A percentile compares a stretch with the other conserved stretches of the same genome.
These are phyloP conservation scores for Lophotriccus pileatus DNA, from an alignment of 2,797 vertebrate genomes.

Conservation along the genomic window DNA sequence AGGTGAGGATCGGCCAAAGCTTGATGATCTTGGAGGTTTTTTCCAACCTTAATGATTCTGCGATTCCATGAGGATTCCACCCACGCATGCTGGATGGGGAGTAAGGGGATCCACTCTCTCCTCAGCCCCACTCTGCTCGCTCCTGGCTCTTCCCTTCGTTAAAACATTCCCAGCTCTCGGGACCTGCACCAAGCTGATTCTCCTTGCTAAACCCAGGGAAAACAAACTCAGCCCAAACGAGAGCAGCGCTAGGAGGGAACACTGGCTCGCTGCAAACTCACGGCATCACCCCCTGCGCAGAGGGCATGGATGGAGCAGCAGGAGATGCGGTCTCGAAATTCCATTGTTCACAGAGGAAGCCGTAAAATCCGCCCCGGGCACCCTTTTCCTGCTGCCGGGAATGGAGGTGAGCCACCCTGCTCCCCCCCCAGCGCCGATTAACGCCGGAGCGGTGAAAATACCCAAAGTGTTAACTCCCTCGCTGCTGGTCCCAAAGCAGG, in stretches of 20 bases:
- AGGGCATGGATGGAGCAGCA: fast-evolving
- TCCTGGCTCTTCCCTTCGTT: background rate
- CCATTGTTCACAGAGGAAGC: background rate
- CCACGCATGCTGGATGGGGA: fast-evolving
- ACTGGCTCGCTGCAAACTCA: fast-evolving
- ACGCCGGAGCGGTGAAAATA: background rate
- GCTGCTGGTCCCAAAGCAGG: background rate
- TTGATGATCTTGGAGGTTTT: background rate
- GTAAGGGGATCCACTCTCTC: fast-evolving
- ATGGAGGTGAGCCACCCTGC: background rate
- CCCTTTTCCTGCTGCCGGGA: background rate
- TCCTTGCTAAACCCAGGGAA: background rate
- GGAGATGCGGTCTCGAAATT: background rate
- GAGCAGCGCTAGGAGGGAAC: background rate
- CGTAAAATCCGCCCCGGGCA: background rate
- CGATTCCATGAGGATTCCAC: background rate
- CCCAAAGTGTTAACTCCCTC: background rate
- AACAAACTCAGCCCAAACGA: background rate
- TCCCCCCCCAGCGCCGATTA: fast-evolving
- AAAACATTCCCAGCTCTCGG: background rate
- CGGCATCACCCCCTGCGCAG: fast-evolving
- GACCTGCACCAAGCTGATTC: background rate
- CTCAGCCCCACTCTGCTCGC: background rate
- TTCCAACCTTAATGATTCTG: background rate
- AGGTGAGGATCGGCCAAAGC: background rate